phyloP scores from a whole-genome alignment of 2,113 vertebrate genomes.

The Siphamia tubifer region DNA sequence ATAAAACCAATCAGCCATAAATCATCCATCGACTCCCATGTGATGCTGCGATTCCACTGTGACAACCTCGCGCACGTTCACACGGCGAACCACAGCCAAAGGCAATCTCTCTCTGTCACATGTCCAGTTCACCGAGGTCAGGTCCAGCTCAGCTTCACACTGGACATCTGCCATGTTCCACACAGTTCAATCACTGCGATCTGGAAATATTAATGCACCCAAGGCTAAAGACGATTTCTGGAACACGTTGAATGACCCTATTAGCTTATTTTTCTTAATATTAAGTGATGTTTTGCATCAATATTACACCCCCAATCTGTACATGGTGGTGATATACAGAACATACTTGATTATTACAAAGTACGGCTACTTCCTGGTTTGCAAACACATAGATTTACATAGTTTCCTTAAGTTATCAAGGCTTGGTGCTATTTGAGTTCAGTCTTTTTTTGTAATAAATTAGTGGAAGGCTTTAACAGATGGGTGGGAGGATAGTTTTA shows the following conservation, averaged over 20 bases:
- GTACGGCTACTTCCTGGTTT: no score
- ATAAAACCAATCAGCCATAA: constrained; percentile 39
- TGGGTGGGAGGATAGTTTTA: no score
- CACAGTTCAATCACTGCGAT: background rate
- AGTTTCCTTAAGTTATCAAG: no score
- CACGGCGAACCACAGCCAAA: background rate
- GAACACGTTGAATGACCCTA: background rate
- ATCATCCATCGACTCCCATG: background rate
- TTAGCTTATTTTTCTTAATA: background rate
- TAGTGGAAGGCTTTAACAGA: no score
- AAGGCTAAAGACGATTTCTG: background rate
- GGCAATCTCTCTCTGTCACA: background rate
- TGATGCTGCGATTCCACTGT: background rate
- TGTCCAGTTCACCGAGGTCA: background rate
- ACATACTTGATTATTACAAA: no score
- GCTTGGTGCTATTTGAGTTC: no score
- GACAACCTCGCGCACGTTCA: background rate
- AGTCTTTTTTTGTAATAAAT: no score
- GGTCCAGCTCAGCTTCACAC: background rate
- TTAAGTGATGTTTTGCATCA: background rate
- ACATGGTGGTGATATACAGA: no score
- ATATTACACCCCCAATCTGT: no score
- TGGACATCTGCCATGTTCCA: background rate
- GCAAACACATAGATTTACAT: no score
- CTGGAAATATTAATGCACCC: background rate